These are phyloP conservation scores for Belgica antarctica DNA, from an alignment of 2,888 invertebrate genomes.

Conservation along the genomic window DNA sequence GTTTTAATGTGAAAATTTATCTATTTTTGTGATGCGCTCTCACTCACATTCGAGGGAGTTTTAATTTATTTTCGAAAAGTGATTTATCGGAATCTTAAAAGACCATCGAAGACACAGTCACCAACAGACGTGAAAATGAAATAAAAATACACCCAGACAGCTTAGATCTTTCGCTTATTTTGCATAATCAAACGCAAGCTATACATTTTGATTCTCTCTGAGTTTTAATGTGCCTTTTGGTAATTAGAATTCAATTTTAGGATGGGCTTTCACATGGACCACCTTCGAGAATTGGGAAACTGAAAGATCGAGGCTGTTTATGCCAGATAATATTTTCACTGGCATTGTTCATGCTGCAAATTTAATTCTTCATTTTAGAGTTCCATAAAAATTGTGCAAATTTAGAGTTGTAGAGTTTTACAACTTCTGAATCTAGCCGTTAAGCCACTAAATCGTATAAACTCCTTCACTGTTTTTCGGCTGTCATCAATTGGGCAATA, in stretches of 20 bases:
- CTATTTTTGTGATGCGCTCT: background rate
- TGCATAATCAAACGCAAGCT: slow-evolving; percentile 38
- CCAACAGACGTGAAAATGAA: slow-evolving; percentile 17
- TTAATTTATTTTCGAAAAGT: slow-evolving; percentile 42
- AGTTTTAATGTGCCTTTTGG: slow-evolving; percentile 22
- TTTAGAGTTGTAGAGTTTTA: too few relatives aligned
- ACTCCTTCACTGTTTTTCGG: too few relatives aligned
- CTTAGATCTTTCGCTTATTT: slow-evolving; percentile 21
- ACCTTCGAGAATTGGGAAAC: too few relatives aligned
- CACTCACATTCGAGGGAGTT: background rate
- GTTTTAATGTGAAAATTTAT: slow-evolving; percentile 24
- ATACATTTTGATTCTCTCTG: slow-evolving; percentile 28
- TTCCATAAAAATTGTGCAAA: too few relatives aligned
- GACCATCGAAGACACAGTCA: slow-evolving; percentile 37
- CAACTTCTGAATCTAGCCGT: too few relatives aligned
- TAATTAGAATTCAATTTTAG: slow-evolving; percentile 30
- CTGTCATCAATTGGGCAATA: slow-evolving; percentile 4
- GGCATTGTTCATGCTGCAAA: too few relatives aligned
- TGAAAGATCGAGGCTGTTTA: too few relatives aligned
- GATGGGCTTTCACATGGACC: slow-evolving; percentile 8
- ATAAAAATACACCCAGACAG: slow-evolving; percentile 17
- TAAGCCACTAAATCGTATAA: background rate
- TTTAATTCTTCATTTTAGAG: too few relatives aligned
- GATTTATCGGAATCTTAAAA: slow-evolving; percentile 43
- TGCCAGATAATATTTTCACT: too few relatives aligned